A percentile compares a stretch with the other conserved stretches of the same genome.
Conservation (phyloP, 1,140 invertebrate genomes). For the Achroia grisella region DNA sequence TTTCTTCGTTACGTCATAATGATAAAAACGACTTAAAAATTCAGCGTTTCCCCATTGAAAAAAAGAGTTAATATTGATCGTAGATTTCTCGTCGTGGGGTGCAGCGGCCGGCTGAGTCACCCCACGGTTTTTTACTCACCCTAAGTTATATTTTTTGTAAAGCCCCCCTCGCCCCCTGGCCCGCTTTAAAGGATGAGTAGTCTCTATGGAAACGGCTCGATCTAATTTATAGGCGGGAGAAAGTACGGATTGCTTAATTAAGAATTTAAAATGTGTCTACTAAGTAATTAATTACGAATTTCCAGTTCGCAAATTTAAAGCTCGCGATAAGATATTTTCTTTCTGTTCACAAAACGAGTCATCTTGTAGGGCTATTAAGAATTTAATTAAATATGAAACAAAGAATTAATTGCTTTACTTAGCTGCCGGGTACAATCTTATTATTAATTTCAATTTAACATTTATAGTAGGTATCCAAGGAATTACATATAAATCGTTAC, state of each 20-base stretch:
- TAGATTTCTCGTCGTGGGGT: constrained; percentile 72
- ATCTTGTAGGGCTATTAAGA: constrained; percentile 31
- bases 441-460: no score
- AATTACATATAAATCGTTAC: no score
- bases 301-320: constrained; percentile 44
- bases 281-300: constrained; percentile 69
- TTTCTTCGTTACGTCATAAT: constrained; percentile 12
- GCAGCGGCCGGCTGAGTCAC: constrained; percentile 73
- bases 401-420: constrained; percentile 16
- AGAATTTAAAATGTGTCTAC: constrained; percentile 72
- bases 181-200: constrained; percentile 75
- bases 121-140: constrained; percentile 74
- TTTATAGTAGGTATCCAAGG: no score
- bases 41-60: constrained; percentile 66
- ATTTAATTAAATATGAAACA: constrained; percentile 44
- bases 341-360: constrained; percentile 26
- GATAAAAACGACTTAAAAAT: constrained; percentile 65
- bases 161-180: constrained; percentile 57
- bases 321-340: constrained; percentile 36
- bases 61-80: constrained; percentile 76
- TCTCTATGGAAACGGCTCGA: constrained; percentile 75
- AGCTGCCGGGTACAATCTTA: constrained; percentile 1
- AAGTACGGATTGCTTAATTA: constrained; percentile 73
- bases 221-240: constrained; percentile 72
- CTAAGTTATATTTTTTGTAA: constrained; percentile 75